Evolutionary conservation across 2,113 vertebrate genomes (phyloP).

Genomic region (Pangasianodon gigas): DNA sequence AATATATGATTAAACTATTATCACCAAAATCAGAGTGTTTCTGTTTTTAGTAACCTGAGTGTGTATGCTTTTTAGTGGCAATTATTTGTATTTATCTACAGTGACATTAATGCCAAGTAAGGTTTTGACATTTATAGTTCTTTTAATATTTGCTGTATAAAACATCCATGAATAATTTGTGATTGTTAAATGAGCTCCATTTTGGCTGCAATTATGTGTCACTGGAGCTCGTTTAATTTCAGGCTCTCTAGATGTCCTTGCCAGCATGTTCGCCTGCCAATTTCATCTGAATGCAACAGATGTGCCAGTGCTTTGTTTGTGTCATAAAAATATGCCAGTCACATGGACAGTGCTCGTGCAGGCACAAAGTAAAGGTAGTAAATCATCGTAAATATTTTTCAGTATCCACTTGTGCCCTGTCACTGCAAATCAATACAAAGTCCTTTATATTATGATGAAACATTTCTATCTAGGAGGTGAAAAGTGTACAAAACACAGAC

Average conservation of each 20-base stretch:
- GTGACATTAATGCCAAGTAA: background rate
- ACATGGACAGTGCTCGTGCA: background rate
- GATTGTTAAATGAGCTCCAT: conserved; percentile 13
- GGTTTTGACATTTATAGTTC: background rate
- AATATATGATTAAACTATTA: background rate
- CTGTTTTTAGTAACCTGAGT: background rate
- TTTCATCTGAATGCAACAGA: conserved; percentile 28
- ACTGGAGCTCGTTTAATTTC: conserved; percentile 31
- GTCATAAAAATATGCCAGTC: conserved; percentile 11
- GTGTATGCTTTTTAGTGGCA: background rate
- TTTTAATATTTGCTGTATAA: conserved; percentile 7
- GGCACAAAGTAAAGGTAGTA: background rate
- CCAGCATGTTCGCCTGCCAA: conserved; percentile 16
- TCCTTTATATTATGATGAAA: background rate
- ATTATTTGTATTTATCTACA: conserved; percentile 1
- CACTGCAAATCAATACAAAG: background rate
- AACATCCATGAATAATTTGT: background rate
- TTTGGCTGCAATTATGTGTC: background rate
- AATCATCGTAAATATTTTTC: background rate
- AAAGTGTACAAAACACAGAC: background rate
- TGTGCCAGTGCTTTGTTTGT: background rate
- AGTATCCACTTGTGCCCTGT: background rate
- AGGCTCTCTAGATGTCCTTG: conserved; percentile 7
- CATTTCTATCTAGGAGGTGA: background rate
- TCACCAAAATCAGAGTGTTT: background rate